Conservation (phyloP, 2,113 vertebrate species). For the Sisor rabdophorus region DNA sequence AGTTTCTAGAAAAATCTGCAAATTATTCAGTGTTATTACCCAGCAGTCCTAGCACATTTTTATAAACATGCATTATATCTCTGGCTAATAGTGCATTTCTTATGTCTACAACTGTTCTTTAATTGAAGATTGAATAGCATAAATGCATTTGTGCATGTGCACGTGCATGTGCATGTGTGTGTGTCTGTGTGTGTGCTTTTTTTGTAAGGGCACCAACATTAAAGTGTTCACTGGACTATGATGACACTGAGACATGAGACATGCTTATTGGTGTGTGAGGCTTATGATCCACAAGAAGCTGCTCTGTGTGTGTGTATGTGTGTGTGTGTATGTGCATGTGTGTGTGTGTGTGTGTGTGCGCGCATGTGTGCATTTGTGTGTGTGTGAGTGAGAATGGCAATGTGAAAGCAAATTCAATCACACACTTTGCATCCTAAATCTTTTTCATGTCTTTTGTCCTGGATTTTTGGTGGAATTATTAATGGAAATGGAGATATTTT, state of each 20-base stretch:
- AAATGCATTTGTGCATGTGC: constrained; percentile 45
- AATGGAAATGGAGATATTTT: neutral
- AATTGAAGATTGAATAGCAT: neutral
- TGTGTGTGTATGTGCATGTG: constrained; percentile 28
- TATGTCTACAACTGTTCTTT: constrained; percentile 3
- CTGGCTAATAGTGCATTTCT: neutral
- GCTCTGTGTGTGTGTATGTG: constrained; percentile 1
- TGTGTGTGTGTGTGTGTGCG: constrained; percentile 14
- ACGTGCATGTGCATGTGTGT: constrained; percentile 49
- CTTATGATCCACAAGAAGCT: constrained; percentile 7
- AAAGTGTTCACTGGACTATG: constrained; percentile 75
- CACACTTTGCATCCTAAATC: neutral
- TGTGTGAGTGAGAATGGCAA: too few relatives aligned
- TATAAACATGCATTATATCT: neutral
- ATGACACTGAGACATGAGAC: constrained; percentile 73
- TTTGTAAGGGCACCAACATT: constrained; percentile 67
- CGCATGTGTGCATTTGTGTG: neutral
- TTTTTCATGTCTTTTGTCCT: neutral
- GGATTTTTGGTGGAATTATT: constrained; percentile 1
- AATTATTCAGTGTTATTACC: constrained; percentile 42
- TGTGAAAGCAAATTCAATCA: constrained; percentile 6
- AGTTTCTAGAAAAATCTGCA: constrained; percentile 45
- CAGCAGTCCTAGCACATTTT: neutral
- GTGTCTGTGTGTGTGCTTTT: constrained; percentile 42
- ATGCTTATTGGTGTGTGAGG: constrained; percentile 23